Conservation (phyloP, 2,888 invertebrate species). For the Machimus atricapillus region DNA sequence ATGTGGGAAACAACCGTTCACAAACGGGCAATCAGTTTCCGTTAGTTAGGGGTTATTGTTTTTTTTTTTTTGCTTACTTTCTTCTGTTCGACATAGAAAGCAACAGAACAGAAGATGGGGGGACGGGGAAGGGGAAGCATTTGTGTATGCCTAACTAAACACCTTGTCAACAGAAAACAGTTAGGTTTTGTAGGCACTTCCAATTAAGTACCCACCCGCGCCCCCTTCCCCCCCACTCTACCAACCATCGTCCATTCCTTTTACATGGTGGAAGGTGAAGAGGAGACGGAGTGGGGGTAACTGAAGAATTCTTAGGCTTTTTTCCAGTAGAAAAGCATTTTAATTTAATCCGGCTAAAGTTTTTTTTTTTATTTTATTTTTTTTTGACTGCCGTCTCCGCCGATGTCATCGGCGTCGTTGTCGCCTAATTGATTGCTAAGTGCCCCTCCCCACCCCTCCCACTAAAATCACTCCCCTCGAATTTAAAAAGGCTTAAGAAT, state of each 20-base stretch:
- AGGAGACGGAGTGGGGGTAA: not conserved
- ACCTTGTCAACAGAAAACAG: not conserved
- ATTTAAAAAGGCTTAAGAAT: too few relatives aligned
- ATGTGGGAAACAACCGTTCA: not conserved
- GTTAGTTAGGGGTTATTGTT: not conserved
- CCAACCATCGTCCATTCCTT: too few relatives aligned
- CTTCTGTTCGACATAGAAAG: not conserved
- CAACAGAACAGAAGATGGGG: not conserved
- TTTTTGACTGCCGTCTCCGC: not conserved
- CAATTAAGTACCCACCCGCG: not conserved
- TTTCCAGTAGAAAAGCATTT: not conserved
- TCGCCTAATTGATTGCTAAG: not conserved
- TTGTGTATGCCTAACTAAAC: not conserved
- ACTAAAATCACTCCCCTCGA: not conserved
- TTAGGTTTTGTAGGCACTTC: not conserved
- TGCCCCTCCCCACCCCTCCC: not conserved
- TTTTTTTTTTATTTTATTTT: not conserved
- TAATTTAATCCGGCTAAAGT: not conserved
- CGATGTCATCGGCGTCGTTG: not conserved
- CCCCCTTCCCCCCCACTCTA: not conserved
- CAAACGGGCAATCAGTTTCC: not conserved
- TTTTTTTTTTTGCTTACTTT: not conserved
- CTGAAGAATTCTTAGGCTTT: not conserved
- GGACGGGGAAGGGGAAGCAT: not conserved
- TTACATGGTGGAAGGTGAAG: too few relatives aligned